These are phyloP conservation scores for Leptoteleia sp. DNA, from an alignment of 1,140 invertebrate species.

Conservation along the genomic window DNA sequence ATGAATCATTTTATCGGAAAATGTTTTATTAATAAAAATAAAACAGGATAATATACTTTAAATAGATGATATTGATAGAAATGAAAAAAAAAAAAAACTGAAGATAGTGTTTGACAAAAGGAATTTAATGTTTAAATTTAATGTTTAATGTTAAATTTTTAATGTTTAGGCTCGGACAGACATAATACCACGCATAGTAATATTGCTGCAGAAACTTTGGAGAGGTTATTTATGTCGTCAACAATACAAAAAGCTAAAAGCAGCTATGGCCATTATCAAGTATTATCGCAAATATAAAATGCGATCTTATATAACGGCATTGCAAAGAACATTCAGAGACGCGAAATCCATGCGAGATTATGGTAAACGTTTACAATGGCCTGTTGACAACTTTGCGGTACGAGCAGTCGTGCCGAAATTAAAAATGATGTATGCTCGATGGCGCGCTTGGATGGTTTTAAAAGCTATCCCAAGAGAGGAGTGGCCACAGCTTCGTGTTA, in stretches of 20 bases:
- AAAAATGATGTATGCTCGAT: constrained; percentile 86
- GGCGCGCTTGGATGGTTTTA: constrained; percentile 94
- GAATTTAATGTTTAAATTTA: constrained; percentile 6
- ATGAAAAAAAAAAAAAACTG: too few species aligned
- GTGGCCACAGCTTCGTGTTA: constrained; percentile 91
- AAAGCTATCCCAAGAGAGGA: constrained; percentile 89
- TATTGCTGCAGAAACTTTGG: constrained; percentile 96
- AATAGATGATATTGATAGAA: too few species aligned
- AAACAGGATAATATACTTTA: too few species aligned
- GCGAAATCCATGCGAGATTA: constrained; percentile 86
- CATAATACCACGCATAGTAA: constrained; percentile 93
- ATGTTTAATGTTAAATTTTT: constrained; percentile 2
- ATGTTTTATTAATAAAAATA: background rate
- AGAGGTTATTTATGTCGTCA: constrained; percentile 90
- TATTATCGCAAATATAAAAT: constrained; percentile 94
- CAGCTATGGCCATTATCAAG: constrained; percentile 89
- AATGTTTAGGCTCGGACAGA: constrained; percentile 84
- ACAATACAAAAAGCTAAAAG: constrained; percentile 91
- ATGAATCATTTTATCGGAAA: background rate
- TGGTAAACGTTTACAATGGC: constrained; percentile 91
- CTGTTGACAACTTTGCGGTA: constrained; percentile 86
- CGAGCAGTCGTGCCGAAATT: constrained; percentile 83
- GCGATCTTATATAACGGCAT: constrained; percentile 87
- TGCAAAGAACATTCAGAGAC: constrained; percentile 84
- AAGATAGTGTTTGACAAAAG: too few species aligned